Evolutionary conservation across 2,797 vertebrate species (phyloP).

Genomic region (Neomorphus geoffroyi): DNA sequence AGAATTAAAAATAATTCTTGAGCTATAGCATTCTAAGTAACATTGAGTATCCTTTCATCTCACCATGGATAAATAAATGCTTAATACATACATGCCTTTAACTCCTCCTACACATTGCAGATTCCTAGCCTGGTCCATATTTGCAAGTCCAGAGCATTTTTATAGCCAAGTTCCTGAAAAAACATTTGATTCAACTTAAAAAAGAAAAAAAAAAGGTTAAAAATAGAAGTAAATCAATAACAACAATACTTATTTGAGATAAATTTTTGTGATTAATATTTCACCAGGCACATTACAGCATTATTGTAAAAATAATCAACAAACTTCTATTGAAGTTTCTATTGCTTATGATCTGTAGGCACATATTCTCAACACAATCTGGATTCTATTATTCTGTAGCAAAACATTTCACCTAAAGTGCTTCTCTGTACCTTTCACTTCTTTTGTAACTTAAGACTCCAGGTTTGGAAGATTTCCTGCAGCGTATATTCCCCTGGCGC

Average conservation of each 20-base stretch:
- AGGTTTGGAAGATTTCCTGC: neutral
- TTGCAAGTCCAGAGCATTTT: neutral
- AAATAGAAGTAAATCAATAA: neutral
- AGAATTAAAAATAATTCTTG: neutral
- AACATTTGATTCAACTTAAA: neutral
- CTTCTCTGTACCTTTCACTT: neutral
- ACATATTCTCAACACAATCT: neutral
- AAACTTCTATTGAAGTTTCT: neutral
- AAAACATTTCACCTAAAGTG: neutral
- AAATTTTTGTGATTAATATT: neutral
- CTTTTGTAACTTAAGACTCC: neutral
- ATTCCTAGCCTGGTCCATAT: neutral
- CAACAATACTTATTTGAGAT: neutral
- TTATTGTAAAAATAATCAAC: neutral
- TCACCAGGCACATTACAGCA: neutral
- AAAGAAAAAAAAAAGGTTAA: neutral
- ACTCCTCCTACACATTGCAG: neutral
- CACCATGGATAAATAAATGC: neutral
- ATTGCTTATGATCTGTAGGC: neutral
- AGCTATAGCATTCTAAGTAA: neutral
- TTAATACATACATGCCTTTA: neutral
- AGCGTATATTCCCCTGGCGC: fast-evolving
- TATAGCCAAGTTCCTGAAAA: neutral
- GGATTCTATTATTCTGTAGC: neutral
- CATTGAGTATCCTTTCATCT: neutral